Percentiles rank a stretch among this genome's conserved stretches.
phyloP scores from a whole-genome alignment of 2,113 vertebrate genomes.

The Sorex fumeus region DNA sequence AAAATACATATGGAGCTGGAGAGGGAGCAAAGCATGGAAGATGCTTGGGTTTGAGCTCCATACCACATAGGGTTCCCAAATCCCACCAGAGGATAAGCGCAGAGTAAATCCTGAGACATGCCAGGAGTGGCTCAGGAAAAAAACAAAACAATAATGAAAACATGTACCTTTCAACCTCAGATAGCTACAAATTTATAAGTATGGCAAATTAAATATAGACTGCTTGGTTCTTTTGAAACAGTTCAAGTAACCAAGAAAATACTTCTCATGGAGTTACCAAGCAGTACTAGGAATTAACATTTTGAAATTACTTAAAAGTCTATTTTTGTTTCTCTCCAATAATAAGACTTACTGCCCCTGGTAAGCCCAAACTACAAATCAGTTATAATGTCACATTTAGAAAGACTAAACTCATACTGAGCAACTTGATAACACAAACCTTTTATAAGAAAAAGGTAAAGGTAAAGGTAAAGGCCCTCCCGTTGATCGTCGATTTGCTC shows the following conservation, averaged over 20 bases:
- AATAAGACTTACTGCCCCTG: conserved; percentile 1
- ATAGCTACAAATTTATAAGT: too few relatives aligned
- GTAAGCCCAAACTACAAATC: not conserved
- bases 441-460: conserved; percentile 36
- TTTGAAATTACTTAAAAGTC: conserved; percentile 19
- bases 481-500: too few relatives aligned
- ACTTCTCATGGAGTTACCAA: conserved; percentile 22
- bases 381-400: conserved; percentile 48
- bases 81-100: too few relatives aligned
- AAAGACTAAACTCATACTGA: conserved; percentile 27
- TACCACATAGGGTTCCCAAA: too few relatives aligned
- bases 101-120: too few relatives aligned
- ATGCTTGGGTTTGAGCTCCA: too few relatives aligned
- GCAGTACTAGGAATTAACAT: not conserved
- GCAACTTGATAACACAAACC: not conserved
- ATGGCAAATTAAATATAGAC: too few relatives aligned
- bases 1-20: not conserved
- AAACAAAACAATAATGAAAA: not conserved
- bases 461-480: too few relatives aligned
- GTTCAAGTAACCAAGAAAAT: conserved; percentile 35
- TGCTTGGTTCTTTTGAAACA: conserved; percentile 22
- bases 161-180: conserved; percentile 31
- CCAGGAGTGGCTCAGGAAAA: too few relatives aligned
- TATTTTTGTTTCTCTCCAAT: conserved; percentile 50
- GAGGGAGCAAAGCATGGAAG: too few relatives aligned